Conservation (phyloP, 2,888 invertebrate genomes). For the Diarsia mendica region DNA sequence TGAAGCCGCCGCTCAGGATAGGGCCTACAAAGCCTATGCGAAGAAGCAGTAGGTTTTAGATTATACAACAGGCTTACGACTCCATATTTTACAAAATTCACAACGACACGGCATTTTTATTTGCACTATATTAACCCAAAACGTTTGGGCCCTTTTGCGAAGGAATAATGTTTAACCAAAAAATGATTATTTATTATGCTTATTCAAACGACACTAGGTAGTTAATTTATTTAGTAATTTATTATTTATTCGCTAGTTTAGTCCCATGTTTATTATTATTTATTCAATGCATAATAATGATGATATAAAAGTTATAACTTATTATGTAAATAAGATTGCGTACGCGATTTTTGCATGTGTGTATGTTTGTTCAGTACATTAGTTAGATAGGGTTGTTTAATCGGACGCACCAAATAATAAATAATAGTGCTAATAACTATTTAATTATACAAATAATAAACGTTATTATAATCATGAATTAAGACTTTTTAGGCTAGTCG, state of each 20-base stretch:
- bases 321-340: slow-evolving; percentile 72
- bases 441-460: slow-evolving; percentile 67
- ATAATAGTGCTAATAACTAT: slow-evolving; percentile 70
- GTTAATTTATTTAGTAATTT: slow-evolving; percentile 43
- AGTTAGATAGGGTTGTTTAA: slow-evolving; percentile 71
- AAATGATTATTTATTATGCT: slow-evolving; percentile 54
- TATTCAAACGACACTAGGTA: slow-evolving; percentile 64
- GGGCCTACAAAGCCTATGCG: slow-evolving; percentile 91
- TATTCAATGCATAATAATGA: slow-evolving; percentile 56
- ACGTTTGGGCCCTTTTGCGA: slow-evolving; percentile 73
- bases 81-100: slow-evolving; percentile 80
- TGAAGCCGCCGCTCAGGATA: slow-evolving; percentile 91
- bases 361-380: slow-evolving; percentile 66
- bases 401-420: slow-evolving; percentile 78
- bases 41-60: slow-evolving; percentile 78
- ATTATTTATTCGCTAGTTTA: slow-evolving; percentile 57
- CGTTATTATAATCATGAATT: slow-evolving; percentile 62
- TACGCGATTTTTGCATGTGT: slow-evolving; percentile 60
- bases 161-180: slow-evolving; percentile 59
- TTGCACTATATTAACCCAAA: slow-evolving; percentile 64
- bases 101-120: slow-evolving; percentile 78
- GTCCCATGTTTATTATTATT: slow-evolving; percentile 50
- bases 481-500: slow-evolving; percentile 84
- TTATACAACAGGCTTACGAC: slow-evolving; percentile 78
- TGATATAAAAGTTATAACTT: slow-evolving; percentile 61